A percentile compares a stretch with the other conserved stretches of the same genome.
These are phyloP conservation scores for Macroramphosus scolopax DNA, from an alignment of 2,797 vertebrate genomes.

Conservation along the genomic window DNA sequence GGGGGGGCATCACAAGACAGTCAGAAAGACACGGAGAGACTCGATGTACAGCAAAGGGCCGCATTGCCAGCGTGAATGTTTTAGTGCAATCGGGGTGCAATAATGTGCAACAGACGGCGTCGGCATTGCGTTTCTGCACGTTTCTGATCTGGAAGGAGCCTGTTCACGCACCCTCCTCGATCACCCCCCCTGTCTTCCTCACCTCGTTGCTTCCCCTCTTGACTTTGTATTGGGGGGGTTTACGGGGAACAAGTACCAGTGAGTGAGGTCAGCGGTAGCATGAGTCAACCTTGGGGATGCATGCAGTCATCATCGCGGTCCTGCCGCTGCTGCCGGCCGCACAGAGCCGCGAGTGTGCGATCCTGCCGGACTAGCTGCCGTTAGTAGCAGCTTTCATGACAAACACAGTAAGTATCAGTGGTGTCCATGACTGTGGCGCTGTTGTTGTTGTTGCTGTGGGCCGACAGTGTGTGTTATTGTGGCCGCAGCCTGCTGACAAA, in stretches of 20 bases:
- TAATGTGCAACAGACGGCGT: constrained; percentile 61
- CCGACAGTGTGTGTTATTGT: constrained; percentile 26
- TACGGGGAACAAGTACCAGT: constrained; percentile 42
- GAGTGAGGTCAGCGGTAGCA: constrained; percentile 80
- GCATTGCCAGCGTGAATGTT: constrained; percentile 35
- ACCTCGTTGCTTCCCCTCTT: constrained; percentile 47
- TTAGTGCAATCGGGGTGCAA: constrained; percentile 62
- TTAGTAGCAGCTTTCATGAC: constrained; percentile 34
- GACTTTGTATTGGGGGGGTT: constrained; percentile 30
- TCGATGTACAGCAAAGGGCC: constrained; percentile 54
- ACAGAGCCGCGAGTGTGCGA: constrained; percentile 50
- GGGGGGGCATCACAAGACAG: constrained; percentile 74
- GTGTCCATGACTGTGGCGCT: constrained; percentile 8
- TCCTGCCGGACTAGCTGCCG: constrained; percentile 33
- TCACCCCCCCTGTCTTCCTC: no score
- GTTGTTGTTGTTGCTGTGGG: constrained; percentile 13
- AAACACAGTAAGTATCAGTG: constrained; percentile 62
- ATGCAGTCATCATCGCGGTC: constrained; percentile 73
- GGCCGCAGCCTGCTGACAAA: constrained; percentile 50
- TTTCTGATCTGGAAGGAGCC: constrained; percentile 34
- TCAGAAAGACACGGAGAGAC: constrained; percentile 39
- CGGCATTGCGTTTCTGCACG: constrained; percentile 41
- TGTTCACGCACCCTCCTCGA: constrained; percentile 37
- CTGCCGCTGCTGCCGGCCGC: constrained; percentile 31
- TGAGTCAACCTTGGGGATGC: constrained; percentile 81